Conservation (phyloP, 1,140 invertebrate genomes). For the Neotoxoptera formosana region DNA sequence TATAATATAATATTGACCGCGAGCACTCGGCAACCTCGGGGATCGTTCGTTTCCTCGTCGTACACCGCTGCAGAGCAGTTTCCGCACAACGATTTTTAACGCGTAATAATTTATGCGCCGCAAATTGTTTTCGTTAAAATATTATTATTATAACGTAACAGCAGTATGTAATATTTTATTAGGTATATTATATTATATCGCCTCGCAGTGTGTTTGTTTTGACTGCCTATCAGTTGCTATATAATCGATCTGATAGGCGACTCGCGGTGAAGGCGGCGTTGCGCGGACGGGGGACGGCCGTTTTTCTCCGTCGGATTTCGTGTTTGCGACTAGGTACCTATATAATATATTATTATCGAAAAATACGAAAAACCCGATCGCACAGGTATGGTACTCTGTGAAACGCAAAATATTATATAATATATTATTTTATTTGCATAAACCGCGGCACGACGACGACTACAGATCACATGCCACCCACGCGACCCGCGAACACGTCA, state of each 20-base stretch:
- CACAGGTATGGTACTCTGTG: neutral
- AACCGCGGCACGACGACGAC: neutral
- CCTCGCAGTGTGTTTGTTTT: neutral
- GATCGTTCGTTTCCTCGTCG: neutral
- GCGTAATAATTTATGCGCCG: neutral
- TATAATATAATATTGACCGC: too few relatives aligned
- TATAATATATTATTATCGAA: too few relatives aligned
- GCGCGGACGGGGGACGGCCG: too few relatives aligned
- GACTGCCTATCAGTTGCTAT: too few relatives aligned
- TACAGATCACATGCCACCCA: neutral
- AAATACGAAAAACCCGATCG: neutral
- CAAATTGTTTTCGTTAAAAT: neutral
- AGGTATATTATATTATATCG: neutral
- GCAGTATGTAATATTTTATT: too few relatives aligned
- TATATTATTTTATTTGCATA: neutral
- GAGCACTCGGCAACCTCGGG: neutral
- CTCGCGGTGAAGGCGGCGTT: too few relatives aligned
- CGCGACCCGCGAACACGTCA: neutral
- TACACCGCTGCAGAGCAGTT: too few relatives aligned
- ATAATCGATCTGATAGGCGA: neutral
- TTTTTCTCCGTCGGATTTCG: neutral
- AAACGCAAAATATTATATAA: neutral
- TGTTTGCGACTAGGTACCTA: neutral
- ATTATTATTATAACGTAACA: neutral
- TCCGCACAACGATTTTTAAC: neutral